Conservation (phyloP, 2,113 vertebrate species). For the Megaptera novaeangliae region DNA sequence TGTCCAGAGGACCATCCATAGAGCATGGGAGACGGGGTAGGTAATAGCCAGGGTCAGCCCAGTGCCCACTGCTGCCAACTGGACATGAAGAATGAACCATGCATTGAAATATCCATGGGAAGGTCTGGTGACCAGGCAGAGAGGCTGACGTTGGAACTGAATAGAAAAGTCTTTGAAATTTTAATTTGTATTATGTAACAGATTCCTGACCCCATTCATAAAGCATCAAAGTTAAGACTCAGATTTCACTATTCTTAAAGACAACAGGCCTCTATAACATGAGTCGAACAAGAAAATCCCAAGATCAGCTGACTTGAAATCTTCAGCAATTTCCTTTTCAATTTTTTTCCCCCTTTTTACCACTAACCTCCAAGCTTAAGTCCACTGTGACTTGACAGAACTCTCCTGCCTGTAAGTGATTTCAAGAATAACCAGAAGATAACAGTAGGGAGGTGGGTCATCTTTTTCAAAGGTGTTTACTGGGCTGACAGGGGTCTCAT, state of each 20-base stretch:
- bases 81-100: neutral
- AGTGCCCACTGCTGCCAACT: neutral
- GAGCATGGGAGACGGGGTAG: neutral
- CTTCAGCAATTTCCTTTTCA: neutral
- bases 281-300: conserved; percentile 13
- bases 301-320: neutral
- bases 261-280: conserved; percentile 2
- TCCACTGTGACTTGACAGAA: neutral
- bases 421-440: neutral
- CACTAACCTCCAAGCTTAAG: neutral
- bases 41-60: neutral
- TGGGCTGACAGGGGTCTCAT: neutral
- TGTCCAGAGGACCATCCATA: neutral
- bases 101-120: neutral
- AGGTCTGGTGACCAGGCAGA: conserved; percentile 23
- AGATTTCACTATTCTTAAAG: conserved; percentile 10
- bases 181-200: conserved; percentile 36
- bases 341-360: neutral
- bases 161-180: conserved; percentile 56
- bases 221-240: conserved; percentile 28
- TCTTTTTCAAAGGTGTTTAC: neutral
- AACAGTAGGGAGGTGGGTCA: neutral
- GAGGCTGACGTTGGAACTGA: neutral
- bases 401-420: neutral
- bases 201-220: conserved; percentile 43